A percentile compares a stretch with the other conserved stretches of the same genome.
These are phyloP conservation scores for Actinia equina DNA, from an alignment of 64 coral and sea anemone genomes.

Conservation along the genomic window DNA sequence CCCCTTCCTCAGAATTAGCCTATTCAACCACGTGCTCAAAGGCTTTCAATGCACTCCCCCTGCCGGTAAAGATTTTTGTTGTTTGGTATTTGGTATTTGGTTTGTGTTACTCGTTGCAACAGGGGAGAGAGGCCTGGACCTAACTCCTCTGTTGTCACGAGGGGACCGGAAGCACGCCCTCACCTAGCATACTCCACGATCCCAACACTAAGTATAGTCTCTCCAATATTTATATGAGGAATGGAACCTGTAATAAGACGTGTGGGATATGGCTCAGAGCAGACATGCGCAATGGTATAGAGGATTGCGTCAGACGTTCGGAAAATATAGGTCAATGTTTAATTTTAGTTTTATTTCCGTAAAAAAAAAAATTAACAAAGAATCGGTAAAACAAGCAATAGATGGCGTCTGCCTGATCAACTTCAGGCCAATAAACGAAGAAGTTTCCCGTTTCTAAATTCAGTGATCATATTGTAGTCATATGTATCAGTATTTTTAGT, in stretches of 20 bases:
- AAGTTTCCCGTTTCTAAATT: too few species aligned
- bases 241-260: not conserved
- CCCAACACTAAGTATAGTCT: not conserved
- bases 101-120: not conserved
- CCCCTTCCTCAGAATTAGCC: conserved; percentile 7
- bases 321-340: too few species aligned
- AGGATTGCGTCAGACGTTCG: too few species aligned
- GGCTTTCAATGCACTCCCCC: conserved; percentile 6
- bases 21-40: not conserved
- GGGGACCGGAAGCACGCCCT: not conserved
- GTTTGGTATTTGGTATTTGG: not conserved
- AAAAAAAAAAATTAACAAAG: too few species aligned
- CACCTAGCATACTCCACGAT: not conserved
- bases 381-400: too few species aligned
- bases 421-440: too few species aligned
- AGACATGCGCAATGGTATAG: not conserved
- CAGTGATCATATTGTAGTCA: too few species aligned
- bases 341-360: too few species aligned
- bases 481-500: too few species aligned
- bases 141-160: not conserved
- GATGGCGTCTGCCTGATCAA: too few species aligned
- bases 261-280: not conserved
- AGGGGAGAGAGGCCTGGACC: not conserved
- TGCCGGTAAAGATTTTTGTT: not conserved
- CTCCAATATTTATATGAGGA: not conserved